phyloP scores from a whole-genome alignment of 2,888 invertebrate genomes.

The Periphyllus acericola region DNA sequence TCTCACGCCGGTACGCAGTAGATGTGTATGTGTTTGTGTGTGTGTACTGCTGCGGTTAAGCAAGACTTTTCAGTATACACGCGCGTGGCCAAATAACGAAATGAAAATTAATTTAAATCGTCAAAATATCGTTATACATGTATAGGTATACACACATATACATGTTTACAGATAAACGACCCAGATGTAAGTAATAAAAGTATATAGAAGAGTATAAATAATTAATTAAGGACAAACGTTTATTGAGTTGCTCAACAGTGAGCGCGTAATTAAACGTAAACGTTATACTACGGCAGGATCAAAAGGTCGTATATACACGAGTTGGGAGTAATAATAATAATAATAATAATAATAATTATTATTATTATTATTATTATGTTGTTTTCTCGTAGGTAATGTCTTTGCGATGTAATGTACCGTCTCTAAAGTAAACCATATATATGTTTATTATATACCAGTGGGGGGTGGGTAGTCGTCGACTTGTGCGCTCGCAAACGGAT shows the following conservation, averaged over 20 bases:
- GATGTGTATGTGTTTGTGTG: too few species aligned
- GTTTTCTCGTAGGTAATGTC: background rate
- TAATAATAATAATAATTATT: background rate
- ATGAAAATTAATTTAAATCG: background rate
- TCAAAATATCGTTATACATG: background rate
- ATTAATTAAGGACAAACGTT: conserved; percentile 33
- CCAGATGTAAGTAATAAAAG: background rate
- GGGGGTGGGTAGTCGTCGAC: background rate
- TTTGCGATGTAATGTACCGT: conserved; percentile 16
- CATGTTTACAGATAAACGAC: background rate
- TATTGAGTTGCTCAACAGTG: background rate
- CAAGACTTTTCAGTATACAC: background rate
- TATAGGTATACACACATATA: too few species aligned
- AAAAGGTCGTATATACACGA: background rate
- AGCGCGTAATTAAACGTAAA: conserved; percentile 18
- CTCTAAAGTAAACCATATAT: background rate
- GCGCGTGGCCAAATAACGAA: background rate
- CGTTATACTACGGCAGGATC: background rate
- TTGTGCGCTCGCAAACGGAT: background rate
- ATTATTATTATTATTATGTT: conserved; percentile 10
- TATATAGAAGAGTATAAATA: background rate
- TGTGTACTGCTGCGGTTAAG: background rate
- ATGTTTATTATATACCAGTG: background rate
- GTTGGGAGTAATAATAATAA: background rate
- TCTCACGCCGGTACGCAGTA: background rate